Percentiles rank a stretch among this genome's conserved stretches.
Evolutionary conservation across 2,797 vertebrate species (phyloP).

Genomic region (Myotis myotis): DNA sequence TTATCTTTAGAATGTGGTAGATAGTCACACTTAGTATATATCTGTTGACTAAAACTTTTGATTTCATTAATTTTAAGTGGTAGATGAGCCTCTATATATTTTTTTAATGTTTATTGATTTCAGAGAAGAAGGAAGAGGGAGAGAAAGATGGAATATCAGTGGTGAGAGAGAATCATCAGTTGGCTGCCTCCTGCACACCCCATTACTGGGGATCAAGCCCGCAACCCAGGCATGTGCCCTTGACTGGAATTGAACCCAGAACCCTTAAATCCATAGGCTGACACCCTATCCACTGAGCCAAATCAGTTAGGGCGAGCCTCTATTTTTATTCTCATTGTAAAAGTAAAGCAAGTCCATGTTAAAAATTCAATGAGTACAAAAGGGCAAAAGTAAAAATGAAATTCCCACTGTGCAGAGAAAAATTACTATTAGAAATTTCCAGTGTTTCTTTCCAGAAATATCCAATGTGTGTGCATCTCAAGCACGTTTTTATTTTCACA

Average conservation of each 20-base stretch:
- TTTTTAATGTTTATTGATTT: neutral
- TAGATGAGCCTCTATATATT: neutral
- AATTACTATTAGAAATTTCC: neutral
- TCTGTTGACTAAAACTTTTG: slow-evolving; percentile 18
- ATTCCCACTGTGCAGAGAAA: neutral
- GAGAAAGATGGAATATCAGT: too few species aligned
- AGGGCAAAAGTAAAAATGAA: slow-evolving; percentile 9
- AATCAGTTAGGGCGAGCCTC: neutral
- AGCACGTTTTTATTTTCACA: slow-evolving; percentile 2
- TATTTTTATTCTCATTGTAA: slow-evolving; percentile 34
- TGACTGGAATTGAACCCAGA: too few species aligned
- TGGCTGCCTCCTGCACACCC: too few species aligned
- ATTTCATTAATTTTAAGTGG: neutral
- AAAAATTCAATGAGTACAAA: neutral
- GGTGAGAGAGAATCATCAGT: too few species aligned
- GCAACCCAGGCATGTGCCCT: too few species aligned
- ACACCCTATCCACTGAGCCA: neutral
- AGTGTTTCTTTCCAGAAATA: neutral
- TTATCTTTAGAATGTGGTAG: neutral
- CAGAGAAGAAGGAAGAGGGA: too few species aligned
- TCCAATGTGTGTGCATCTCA: neutral
- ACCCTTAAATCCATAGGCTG: too few species aligned
- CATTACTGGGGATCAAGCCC: too few species aligned
- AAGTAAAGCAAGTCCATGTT: slow-evolving; percentile 11
- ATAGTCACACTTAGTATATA: neutral